Conservation (phyloP, 2,888 invertebrate genomes). For the Xestia c-nigrum region DNA sequence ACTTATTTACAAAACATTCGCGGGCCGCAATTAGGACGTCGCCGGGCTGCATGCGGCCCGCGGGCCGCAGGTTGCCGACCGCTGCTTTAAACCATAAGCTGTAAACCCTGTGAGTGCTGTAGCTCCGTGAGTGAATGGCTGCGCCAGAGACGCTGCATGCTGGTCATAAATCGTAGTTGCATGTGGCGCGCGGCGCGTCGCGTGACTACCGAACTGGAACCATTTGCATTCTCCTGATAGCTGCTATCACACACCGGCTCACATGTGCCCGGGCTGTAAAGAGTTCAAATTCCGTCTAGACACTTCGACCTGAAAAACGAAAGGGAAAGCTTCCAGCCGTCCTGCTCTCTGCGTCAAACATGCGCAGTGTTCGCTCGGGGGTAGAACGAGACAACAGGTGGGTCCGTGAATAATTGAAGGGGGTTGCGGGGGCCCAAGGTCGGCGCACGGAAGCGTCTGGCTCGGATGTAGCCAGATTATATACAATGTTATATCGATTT, state of each 20-base stretch:
- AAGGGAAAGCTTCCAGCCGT: conserved; percentile 75
- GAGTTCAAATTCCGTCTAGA: conserved; percentile 89
- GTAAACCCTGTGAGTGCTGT: conserved; percentile 4
- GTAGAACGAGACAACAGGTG: conserved; percentile 84
- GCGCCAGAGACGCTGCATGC: background rate
- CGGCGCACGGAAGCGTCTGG: conserved; percentile 89
- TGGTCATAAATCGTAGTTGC: conserved; percentile 36
- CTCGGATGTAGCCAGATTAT: conserved; percentile 84
- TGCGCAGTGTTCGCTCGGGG: conserved; percentile 81
- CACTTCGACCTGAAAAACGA: conserved; percentile 86
- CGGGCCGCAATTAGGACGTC: no score
- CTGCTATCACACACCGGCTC: conserved; percentile 68
- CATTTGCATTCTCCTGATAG: conserved; percentile 77
- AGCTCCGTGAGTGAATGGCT: conserved; percentile 1
- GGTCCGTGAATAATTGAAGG: conserved; percentile 76
- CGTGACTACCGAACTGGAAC: conserved; percentile 67
- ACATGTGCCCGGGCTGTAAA: conserved; percentile 81
- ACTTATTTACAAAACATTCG: no score
- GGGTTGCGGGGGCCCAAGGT: conserved; percentile 83
- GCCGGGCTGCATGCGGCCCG: no score
- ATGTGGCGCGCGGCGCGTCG: conserved; percentile 65
- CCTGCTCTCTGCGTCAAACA: conserved; percentile 84
- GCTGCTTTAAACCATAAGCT: conserved; percentile 20
- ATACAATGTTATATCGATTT: conserved; percentile 84
- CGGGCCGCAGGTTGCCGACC: no score